phyloP scores from a whole-genome alignment of 2,888 invertebrate genomes.

The Lepidonotus clava region DNA sequence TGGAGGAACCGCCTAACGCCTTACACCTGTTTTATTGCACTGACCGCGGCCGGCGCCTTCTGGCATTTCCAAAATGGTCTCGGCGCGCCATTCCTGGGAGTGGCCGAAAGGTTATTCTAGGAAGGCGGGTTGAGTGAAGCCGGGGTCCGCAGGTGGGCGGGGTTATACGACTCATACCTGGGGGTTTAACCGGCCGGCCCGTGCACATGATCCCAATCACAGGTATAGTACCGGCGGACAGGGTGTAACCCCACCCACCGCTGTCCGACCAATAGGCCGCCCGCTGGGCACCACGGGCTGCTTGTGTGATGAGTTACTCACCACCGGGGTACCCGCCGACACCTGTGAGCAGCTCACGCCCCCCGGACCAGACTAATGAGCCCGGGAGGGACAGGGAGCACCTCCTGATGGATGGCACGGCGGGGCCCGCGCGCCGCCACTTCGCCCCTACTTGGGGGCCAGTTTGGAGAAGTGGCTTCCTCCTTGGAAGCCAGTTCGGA shows the following conservation, averaged over 20 bases:
- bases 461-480: background rate
- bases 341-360: conserved; percentile 1
- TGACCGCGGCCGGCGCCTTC: background rate
- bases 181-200: background rate
- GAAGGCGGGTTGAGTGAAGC: background rate
- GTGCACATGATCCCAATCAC: background rate
- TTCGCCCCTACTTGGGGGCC: background rate
- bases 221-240: no score
- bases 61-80: conserved; percentile 4
- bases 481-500: background rate
- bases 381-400: background rate
- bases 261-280: background rate
- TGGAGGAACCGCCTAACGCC: background rate
- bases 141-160: background rate
- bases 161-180: background rate
- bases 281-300: background rate
- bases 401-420: background rate
- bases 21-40: background rate
- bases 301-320: conserved; percentile 13
- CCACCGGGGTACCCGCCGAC: background rate
- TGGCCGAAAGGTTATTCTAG: background rate
- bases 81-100: background rate
- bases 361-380: background rate
- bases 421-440: background rate
- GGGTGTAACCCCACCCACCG: background rate